A percentile compares a stretch with the other conserved stretches of the same genome.
Conservation (phyloP, 2,113 vertebrate species). For the Paracanthobrama guichenoti region DNA sequence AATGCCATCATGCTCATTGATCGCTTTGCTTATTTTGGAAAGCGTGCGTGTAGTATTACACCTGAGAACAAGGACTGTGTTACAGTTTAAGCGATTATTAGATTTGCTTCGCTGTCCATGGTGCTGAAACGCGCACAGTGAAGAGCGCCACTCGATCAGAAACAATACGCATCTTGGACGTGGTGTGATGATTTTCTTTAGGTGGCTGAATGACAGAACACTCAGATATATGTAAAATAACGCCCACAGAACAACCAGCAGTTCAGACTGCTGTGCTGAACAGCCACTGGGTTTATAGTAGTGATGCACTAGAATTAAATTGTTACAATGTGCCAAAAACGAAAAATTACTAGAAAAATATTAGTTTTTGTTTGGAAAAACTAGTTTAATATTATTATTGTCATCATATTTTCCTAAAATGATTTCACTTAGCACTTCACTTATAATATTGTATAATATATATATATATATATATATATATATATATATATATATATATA, state of each 20-base stretch:
- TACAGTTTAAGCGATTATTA: slow-evolving; percentile 8
- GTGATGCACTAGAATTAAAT: neutral
- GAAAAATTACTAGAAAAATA: neutral
- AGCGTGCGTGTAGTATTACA: slow-evolving; percentile 40
- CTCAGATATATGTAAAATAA: slow-evolving; percentile 5
- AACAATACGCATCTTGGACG: neutral
- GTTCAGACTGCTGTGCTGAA: neutral
- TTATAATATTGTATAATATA: no score
- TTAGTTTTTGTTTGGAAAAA: neutral
- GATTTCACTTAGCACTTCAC: neutral
- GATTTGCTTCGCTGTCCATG: slow-evolving; percentile 65
- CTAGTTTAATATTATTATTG: neutral
- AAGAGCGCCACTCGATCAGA: neutral
- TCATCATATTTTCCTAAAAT: neutral
- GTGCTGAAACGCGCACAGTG: slow-evolving; percentile 67
- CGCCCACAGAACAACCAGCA: neutral
- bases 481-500: no score
- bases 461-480: no score
- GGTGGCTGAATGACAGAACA: neutral
- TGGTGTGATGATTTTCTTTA: neutral
- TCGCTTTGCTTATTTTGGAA: slow-evolving; percentile 35
- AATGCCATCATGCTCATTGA: slow-evolving; percentile 60
- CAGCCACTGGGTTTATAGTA: neutral
- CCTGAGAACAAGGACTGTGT: slow-evolving; percentile 12
- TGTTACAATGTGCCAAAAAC: neutral